A percentile compares a stretch with the other conserved stretches of the same genome.
Evolutionary conservation across 2,888 invertebrate genomes (phyloP).

Genomic region (Acanthoscelides obtectus): DNA sequence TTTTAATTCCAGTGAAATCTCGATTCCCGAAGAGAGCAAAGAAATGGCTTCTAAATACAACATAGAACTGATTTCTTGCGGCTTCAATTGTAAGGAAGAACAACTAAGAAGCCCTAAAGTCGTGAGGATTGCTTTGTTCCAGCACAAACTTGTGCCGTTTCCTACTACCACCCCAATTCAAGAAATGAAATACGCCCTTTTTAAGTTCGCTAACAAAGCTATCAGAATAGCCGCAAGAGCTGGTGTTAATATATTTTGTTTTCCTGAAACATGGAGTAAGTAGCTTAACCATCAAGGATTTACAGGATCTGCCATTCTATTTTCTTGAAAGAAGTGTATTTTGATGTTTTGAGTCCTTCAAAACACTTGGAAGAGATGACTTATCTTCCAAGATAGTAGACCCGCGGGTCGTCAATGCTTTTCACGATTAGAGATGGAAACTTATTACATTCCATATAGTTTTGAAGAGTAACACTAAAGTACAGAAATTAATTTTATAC

Average conservation of each 20-base stretch:
- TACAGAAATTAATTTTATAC: too few species aligned
- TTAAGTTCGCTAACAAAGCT: slow-evolving; percentile 66
- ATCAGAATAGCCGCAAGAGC: slow-evolving; percentile 71
- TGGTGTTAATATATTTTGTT: slow-evolving; percentile 83
- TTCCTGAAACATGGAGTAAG: slow-evolving; percentile 97
- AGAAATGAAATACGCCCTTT: slow-evolving; percentile 74
- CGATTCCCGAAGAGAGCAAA: slow-evolving; percentile 52
- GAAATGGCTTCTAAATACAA: slow-evolving; percentile 51
- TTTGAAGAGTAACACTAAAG: too few species aligned
- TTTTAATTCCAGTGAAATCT: slow-evolving; percentile 17
- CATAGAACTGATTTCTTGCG: slow-evolving; percentile 74
- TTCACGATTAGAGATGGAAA: too few species aligned
- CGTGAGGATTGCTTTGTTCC: slow-evolving; percentile 79
- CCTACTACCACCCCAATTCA: slow-evolving; percentile 66
- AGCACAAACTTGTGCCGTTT: slow-evolving; percentile 65
- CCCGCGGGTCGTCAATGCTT: too few species aligned
- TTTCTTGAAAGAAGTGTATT: too few species aligned
- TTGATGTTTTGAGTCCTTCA: too few species aligned
- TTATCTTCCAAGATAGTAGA: too few species aligned
- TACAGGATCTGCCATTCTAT: too few species aligned
- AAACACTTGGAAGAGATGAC: too few species aligned
- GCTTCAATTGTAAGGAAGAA: slow-evolving; percentile 64
- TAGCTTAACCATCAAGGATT: too few species aligned
- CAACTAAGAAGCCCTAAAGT: slow-evolving; percentile 63
- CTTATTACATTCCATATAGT: too few species aligned